Conservation (phyloP, 1,140 invertebrate genomes). For the Lasioglossum baleicum region DNA sequence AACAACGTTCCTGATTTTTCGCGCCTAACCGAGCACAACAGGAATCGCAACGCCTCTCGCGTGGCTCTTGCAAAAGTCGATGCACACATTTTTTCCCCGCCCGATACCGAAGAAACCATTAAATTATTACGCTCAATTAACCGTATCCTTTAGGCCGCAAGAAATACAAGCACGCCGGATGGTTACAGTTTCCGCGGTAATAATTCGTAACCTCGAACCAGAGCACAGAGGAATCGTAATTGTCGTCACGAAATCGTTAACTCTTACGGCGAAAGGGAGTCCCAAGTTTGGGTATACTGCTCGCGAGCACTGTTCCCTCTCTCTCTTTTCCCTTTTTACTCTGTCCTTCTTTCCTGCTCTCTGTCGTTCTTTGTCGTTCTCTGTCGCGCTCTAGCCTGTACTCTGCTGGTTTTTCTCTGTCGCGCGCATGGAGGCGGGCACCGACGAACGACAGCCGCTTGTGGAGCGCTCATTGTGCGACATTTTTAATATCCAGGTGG, state of each 20-base stretch:
- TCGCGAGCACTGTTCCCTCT: background rate
- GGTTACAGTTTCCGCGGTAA: slow-evolving; percentile 53
- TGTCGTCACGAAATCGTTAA: slow-evolving; percentile 67
- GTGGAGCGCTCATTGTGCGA: slow-evolving; percentile 70
- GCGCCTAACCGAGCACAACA: slow-evolving; percentile 40
- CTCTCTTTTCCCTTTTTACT: background rate
- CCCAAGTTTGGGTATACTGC: slow-evolving; percentile 3
- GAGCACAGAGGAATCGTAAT: slow-evolving; percentile 53
- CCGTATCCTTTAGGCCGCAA: slow-evolving; percentile 34
- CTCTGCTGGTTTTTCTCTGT: too few species aligned
- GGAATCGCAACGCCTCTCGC: slow-evolving; percentile 31
- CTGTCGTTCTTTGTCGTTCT: background rate
- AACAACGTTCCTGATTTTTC: slow-evolving; percentile 31
- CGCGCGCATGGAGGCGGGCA: background rate
- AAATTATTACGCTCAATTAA: slow-evolving; percentile 50
- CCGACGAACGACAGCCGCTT: slow-evolving; percentile 49
- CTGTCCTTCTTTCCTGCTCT: background rate
- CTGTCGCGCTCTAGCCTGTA: too few species aligned
- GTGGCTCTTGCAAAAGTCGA: slow-evolving; percentile 20
- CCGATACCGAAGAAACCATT: slow-evolving; percentile 50
- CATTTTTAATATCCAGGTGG: slow-evolving; percentile 76
- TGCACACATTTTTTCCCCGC: slow-evolving; percentile 31
- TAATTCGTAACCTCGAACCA: slow-evolving; percentile 49
- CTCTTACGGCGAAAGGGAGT: slow-evolving; percentile 62
- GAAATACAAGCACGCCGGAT: slow-evolving; percentile 22